Conservation (phyloP, 2,113 vertebrate species). For the Myrmecobius fasciatus region DNA sequence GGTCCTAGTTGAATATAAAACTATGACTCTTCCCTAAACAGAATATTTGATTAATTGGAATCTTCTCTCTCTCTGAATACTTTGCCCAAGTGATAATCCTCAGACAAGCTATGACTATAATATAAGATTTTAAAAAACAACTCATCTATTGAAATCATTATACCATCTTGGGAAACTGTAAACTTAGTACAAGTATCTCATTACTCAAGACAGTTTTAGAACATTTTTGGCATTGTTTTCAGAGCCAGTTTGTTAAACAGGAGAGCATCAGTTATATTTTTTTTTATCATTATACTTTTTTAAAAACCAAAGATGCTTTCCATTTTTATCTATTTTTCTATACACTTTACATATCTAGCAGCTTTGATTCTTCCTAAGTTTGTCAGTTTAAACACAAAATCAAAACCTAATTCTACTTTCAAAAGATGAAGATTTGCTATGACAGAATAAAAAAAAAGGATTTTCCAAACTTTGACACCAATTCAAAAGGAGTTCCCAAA, state of each 20-base stretch:
- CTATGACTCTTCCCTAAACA: neutral
- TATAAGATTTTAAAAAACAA: neutral
- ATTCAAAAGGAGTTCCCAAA: neutral
- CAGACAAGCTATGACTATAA: neutral
- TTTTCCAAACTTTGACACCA: neutral
- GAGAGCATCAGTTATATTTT: neutral
- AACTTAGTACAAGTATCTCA: neutral
- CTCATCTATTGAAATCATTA: neutral
- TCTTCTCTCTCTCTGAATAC: neutral
- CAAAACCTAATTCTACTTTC: constrained; percentile 12
- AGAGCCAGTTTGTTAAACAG: neutral
- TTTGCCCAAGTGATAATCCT: neutral
- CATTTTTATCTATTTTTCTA: neutral
- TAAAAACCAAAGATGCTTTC: neutral
- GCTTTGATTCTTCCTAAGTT: neutral
- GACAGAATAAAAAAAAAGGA: neutral
- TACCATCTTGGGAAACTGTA: neutral
- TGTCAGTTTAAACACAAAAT: neutral
- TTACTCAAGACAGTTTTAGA: neutral
- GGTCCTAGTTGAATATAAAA: neutral
- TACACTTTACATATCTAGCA: neutral
- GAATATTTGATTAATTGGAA: neutral
- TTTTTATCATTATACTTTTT: no score
- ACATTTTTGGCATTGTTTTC: neutral
- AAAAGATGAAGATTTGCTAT: constrained; percentile 12